phyloP scores from a whole-genome alignment of 2,888 invertebrate genomes.

The Timema cristinae region DNA sequence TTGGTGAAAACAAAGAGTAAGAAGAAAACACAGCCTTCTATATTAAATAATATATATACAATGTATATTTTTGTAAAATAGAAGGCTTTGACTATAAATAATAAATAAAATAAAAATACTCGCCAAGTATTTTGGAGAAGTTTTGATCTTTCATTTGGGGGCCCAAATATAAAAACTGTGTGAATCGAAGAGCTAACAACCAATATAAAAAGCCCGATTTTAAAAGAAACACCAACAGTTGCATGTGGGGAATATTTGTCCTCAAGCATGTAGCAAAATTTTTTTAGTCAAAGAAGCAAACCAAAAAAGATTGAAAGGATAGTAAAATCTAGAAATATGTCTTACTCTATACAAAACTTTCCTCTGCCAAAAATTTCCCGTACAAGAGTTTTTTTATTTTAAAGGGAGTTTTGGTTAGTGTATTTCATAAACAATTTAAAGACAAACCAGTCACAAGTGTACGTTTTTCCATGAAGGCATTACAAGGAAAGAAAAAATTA shows the following conservation, averaged over 20 bases:
- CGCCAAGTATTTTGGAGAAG: too few species aligned
- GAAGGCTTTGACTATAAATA: too few species aligned
- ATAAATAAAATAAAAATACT: too few species aligned
- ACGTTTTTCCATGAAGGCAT: slow-evolving; percentile 7
- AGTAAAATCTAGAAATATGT: not conserved
- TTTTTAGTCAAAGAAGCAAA: not conserved
- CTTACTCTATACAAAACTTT: not conserved
- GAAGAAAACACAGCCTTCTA: too few species aligned
- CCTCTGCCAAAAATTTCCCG: not conserved
- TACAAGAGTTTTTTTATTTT: not conserved
- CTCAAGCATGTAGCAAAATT: not conserved
- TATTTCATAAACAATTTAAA: not conserved
- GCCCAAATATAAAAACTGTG: too few species aligned
- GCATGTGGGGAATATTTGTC: not conserved
- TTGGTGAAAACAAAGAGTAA: too few species aligned
- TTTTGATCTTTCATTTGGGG: too few species aligned
- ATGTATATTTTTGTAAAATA: too few species aligned
- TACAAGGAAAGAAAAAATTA: not conserved
- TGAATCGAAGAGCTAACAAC: too few species aligned
- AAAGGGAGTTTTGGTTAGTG: not conserved
- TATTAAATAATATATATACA: too few species aligned
- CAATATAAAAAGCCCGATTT: too few species aligned
- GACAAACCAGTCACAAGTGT: not conserved
- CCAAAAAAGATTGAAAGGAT: not conserved
- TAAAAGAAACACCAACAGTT: too few species aligned